A percentile compares a stretch with the other conserved stretches of the same genome.
These are phyloP conservation scores for Drosophila micromelanica DNA, from an alignment of 1,140 invertebrate genomes.

Conservation along the genomic window DNA sequence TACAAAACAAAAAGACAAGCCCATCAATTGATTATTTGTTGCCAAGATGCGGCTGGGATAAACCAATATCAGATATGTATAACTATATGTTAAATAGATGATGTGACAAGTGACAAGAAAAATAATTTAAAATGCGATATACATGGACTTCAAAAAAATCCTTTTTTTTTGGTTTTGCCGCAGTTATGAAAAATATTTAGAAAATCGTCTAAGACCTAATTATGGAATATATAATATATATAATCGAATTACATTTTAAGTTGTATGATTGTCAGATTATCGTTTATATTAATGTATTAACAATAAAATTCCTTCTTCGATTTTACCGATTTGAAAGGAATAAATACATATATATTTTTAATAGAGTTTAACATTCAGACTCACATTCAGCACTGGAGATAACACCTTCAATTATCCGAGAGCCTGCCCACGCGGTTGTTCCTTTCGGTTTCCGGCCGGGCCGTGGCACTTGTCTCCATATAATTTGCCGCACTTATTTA, in stretches of 20 bases:
- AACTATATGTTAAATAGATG: conserved; percentile 15
- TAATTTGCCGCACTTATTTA: conserved; percentile 81
- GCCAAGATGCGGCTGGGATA: conserved; percentile 52
- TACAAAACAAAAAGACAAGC: conserved; percentile 53
- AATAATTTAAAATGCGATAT: background rate
- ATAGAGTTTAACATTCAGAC: conserved; percentile 4
- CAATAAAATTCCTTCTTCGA: too few species aligned
- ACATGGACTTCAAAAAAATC: too few species aligned
- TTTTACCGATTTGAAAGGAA: too few species aligned
- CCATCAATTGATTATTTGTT: conserved; percentile 18
- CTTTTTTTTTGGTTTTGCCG: too few species aligned
- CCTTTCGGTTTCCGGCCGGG: conserved; percentile 63
- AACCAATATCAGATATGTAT: conserved; percentile 49
- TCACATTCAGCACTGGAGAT: conserved; percentile 2
- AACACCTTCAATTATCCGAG: conserved; percentile 42
- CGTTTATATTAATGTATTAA: too few species aligned
- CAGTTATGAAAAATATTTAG: too few species aligned
- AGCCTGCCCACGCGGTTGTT: conserved; percentile 53
- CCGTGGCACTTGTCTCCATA: conserved; percentile 71
- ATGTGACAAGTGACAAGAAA: background rate
- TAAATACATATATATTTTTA: too few species aligned
- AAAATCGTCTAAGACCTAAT: too few species aligned
- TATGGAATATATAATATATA: too few species aligned
- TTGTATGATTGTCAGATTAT: too few species aligned
- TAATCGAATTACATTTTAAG: too few species aligned